Base-by-base conservation (phyloP, 2,113 vertebrate genomes). In the Phrynosoma blainvillii region DNA sequence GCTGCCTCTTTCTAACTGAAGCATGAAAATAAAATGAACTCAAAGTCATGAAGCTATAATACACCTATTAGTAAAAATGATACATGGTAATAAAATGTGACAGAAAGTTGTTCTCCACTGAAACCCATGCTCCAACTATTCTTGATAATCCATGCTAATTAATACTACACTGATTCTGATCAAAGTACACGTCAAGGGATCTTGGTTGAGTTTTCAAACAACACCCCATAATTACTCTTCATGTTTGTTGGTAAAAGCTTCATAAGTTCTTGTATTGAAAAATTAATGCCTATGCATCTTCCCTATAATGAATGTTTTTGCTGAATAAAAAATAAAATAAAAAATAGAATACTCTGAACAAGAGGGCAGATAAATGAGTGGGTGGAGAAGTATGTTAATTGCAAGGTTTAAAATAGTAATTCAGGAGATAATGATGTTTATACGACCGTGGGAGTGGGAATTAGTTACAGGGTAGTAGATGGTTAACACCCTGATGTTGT, bases 21-120 rank as follows among this genome's bases (percentile, higher is more conserved):
- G 93, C 95, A 94, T 96, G 95, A 93, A 95, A 95, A 95, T 92
- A 95, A 95, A 94, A 93, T 94, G 94, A 95, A 94, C 92, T 86
- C 91, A 36, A 92, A 96, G 94, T 94, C 95, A 93, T 90, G 93
- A 91, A 93, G 92, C 92, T 94, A 7, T 93, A 90, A 89, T 91
- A 76, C 90, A 92, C 91, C 90, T 94, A 94, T 94, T 96, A 95
- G 92, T 88, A 93, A 94, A 94, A 94, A 91, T 89, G 82, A 93
- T 84, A 84, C 84, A 76, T 79, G 77, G 76, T 95, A 96, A 95
- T 95, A 96, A 95, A 95, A 94, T 93, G 89, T 95, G 95, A 94
- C 95, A 95, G 94, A 93, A 94, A 89, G 89, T 94, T 96, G 95
- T 93, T 93, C 93, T 90, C 92, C 89, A 79, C 90, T 93, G 88